Evolutionary conservation across 2,113 vertebrate genomes (phyloP).

Genomic region (Brevimyrus niger): DNA sequence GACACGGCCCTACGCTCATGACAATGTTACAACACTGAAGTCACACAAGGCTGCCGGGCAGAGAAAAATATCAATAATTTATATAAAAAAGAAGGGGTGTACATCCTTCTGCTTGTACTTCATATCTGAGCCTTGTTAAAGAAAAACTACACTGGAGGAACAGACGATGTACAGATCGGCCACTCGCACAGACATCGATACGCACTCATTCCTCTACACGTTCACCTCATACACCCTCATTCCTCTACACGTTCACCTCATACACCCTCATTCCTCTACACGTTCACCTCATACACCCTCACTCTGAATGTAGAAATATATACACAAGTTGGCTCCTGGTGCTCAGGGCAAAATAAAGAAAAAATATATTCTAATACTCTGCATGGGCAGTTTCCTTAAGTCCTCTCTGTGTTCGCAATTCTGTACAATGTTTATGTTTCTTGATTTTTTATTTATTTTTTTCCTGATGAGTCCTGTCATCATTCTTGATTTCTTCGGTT

Average conservation of each 20-base stretch:
- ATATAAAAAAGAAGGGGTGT: conserved; percentile 35
- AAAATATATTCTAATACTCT: conserved; percentile 17
- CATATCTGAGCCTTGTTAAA: conserved; percentile 45
- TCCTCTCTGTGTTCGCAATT: conserved; percentile 25
- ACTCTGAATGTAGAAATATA: conserved; percentile 10
- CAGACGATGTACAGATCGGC: conserved; percentile 29
- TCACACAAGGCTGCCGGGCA: conserved; percentile 28
- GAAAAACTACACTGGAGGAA: conserved; percentile 49
- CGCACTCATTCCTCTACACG: neutral
- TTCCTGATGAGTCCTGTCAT: conserved; percentile 67
- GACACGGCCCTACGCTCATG: conserved; percentile 35
- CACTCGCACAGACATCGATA: conserved; percentile 33
- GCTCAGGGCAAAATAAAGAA: neutral
- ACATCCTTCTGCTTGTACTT: conserved; percentile 53
- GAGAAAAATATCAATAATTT: conserved; percentile 44
- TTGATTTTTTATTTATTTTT: neutral
- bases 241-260: no score
- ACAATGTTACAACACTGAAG: conserved; percentile 41
- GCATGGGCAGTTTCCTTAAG: conserved; percentile 34
- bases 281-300: neutral
- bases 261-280: no score
- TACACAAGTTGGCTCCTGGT: conserved; percentile 9
- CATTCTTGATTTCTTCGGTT: conserved; percentile 35
- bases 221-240: no score
- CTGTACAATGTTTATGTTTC: conserved; percentile 16